These are phyloP conservation scores for Plecotus auritus DNA, from an alignment of 2,113 vertebrate species.

Conservation along the genomic window DNA sequence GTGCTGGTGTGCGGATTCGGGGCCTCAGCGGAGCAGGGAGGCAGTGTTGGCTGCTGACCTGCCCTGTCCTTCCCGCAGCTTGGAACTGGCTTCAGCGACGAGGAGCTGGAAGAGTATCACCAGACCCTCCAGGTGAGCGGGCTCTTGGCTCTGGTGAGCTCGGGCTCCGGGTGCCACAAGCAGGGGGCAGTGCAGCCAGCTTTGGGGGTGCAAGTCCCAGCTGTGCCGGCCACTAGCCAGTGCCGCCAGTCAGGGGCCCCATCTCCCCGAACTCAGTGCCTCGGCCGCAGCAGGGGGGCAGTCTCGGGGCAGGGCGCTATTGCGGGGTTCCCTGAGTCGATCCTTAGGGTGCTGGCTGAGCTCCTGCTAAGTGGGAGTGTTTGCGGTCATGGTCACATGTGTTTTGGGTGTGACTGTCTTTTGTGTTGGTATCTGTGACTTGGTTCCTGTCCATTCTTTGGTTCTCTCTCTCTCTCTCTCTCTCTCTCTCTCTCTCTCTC, in stretches of 20 bases:
- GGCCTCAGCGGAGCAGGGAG: not conserved
- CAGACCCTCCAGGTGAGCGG: conserved; percentile 86
- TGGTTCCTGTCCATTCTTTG: not conserved
- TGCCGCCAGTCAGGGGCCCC: rapidly evolving
- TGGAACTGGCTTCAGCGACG: conserved; percentile 93
- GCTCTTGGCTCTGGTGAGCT: too few species aligned
- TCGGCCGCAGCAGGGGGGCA: rapidly evolving
- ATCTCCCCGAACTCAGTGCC: not conserved
- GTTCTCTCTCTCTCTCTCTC: not conserved
- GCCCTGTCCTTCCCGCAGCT: conserved; percentile 79
- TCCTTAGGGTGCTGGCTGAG: not conserved
- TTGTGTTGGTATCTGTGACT: not conserved
- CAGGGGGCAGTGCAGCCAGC: not conserved
- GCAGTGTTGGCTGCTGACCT: not conserved
- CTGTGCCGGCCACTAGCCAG: not conserved
- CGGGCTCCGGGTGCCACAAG: not conserved
- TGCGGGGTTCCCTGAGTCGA: rapidly evolving
- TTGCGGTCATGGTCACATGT: not conserved
- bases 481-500: not conserved
- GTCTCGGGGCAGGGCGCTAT: rapidly evolving
- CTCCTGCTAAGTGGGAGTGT: not conserved
- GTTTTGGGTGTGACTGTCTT: not conserved
- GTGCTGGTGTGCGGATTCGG: rapidly evolving
- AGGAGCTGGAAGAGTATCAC: conserved; percentile 88
- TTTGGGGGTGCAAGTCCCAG: not conserved